Conservation (phyloP, 2,888 invertebrate species). For the Cryptocheilus praepositus region DNA sequence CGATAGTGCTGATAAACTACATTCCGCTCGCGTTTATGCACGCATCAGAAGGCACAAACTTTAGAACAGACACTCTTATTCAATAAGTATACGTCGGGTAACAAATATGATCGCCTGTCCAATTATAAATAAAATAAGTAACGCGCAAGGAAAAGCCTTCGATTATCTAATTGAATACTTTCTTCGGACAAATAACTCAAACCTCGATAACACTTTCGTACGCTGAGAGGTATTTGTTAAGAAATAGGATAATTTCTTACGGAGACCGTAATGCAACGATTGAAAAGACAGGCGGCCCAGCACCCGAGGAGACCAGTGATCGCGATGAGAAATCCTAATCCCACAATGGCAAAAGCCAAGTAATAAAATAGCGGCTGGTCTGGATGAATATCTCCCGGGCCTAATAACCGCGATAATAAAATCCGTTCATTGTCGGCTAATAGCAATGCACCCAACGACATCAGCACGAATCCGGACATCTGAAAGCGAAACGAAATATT, state of each 20-base stretch:
- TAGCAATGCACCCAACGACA: slow-evolving; percentile 84
- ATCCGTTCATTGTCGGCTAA: slow-evolving; percentile 84
- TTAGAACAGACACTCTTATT: too few relatives aligned
- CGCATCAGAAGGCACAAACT: too few relatives aligned
- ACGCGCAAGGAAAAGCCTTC: too few relatives aligned
- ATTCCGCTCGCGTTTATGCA: too few relatives aligned
- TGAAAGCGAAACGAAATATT: slow-evolving; percentile 71
- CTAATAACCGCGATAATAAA: slow-evolving; percentile 83
- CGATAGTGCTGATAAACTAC: too few relatives aligned
- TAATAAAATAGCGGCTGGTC: slow-evolving; percentile 87
- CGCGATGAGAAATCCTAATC: slow-evolving; percentile 82
- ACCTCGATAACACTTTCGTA: background rate
- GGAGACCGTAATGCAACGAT: slow-evolving; percentile 83
- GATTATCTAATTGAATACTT: too few relatives aligned
- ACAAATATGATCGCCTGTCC: too few relatives aligned
- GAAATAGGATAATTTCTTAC: slow-evolving; percentile 74
- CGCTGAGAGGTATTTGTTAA: too few relatives aligned
- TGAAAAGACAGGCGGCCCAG: slow-evolving; percentile 87
- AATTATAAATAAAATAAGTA: too few relatives aligned
- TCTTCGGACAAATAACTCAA: background rate
- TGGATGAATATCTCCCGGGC: slow-evolving; percentile 78
- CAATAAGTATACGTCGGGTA: too few relatives aligned
- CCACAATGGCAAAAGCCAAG: slow-evolving; percentile 82
- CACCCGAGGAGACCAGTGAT: slow-evolving; percentile 85
- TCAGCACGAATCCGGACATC: slow-evolving; percentile 84